Evolutionary conservation across 92 coral and sea anemone species (phyloP).

Genomic region (Phenganax marumi): DNA sequence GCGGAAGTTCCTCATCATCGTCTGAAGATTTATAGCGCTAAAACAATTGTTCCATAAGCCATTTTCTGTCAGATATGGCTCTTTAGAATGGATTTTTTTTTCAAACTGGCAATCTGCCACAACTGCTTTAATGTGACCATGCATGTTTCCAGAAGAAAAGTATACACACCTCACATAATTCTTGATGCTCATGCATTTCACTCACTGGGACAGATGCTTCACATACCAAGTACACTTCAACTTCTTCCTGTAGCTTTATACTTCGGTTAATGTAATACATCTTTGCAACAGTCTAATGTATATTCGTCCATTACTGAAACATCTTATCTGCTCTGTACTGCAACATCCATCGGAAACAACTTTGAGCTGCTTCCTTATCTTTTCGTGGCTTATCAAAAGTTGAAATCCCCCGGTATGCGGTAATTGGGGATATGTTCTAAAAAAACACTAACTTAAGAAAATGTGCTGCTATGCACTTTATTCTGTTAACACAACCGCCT

Average conservation of each 20-base stretch:
- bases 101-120: too few relatives aligned
- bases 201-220: neutral
- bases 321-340: neutral
- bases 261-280: neutral
- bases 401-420: neutral
- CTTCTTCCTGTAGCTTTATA: neutral
- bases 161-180: neutral
- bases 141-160: too few relatives aligned
- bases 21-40: too few relatives aligned
- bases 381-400: neutral
- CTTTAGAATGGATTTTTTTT: too few relatives aligned
- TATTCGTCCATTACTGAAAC: neutral
- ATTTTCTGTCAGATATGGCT: too few relatives aligned
- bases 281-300: neutral
- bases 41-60: too few relatives aligned
- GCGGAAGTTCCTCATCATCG: too few relatives aligned
- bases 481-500: too few relatives aligned
- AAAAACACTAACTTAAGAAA: too few relatives aligned
- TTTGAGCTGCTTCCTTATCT: neutral
- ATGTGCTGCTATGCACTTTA: too few relatives aligned
- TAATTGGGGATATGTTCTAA: too few relatives aligned
- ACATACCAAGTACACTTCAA: neutral
- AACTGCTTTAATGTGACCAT: too few relatives aligned
- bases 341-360: neutral
- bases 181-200: neutral